Evolutionary conservation across 2,113 vertebrate species (phyloP).

Genomic region (Chaetura pelagica): DNA sequence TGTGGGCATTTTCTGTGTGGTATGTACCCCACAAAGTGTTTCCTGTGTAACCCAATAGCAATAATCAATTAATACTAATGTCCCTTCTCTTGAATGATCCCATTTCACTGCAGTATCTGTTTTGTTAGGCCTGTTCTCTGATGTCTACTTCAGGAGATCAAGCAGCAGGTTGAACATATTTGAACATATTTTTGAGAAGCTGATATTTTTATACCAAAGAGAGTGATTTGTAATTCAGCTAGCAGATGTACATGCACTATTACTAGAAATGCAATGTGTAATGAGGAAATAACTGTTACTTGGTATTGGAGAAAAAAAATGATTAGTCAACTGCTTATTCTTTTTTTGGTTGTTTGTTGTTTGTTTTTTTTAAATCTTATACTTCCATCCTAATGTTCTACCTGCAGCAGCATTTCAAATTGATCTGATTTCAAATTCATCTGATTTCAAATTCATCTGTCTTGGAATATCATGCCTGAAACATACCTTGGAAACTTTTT

Average conservation of each 20-base stretch:
- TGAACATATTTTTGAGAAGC: background rate
- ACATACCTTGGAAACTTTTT: fast-evolving
- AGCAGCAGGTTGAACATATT: background rate
- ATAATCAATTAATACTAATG: background rate
- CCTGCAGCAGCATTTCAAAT: background rate
- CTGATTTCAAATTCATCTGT: background rate
- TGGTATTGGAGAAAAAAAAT: background rate
- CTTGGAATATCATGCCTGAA: background rate
- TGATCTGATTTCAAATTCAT: fast-evolving
- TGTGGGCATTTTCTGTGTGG: background rate
- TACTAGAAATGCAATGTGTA: background rate
- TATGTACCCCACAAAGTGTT: background rate
- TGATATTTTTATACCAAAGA: background rate
- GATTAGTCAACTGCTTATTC: background rate
- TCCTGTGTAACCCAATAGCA: background rate
- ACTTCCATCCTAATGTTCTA: background rate
- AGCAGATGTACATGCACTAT: background rate
- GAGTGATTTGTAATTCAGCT: background rate
- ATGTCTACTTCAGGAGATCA: background rate
- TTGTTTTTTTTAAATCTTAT: no score
- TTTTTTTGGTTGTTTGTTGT: background rate
- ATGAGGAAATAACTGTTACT: background rate
- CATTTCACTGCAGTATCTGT: background rate
- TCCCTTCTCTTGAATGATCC: background rate
- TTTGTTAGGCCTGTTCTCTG: background rate